Percentiles rank a stretch among this genome's conserved stretches.
Conservation (phyloP, 1,140 invertebrate genomes). For the Chironomus tepperi region DNA sequence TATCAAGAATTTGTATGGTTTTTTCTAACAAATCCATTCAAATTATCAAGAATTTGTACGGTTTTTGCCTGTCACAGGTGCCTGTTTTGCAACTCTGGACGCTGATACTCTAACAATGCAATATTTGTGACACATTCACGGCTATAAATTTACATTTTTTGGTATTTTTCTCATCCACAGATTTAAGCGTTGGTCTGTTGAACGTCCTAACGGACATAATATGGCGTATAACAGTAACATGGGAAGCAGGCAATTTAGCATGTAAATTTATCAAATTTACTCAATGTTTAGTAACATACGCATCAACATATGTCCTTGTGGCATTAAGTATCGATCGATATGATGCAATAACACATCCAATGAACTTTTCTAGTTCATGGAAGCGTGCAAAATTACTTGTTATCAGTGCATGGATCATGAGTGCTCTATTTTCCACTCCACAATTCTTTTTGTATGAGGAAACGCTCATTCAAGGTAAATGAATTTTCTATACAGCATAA, state of each 20-base stretch:
- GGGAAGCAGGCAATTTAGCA: constrained; percentile 77
- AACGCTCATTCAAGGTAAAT: constrained; percentile 59
- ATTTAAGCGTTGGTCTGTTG: constrained; percentile 77
- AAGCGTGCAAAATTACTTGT: constrained; percentile 70
- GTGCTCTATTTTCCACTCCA: constrained; percentile 74
- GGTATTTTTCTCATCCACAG: constrained; percentile 50
- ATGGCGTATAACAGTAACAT: constrained; percentile 76
- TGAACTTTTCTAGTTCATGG: constrained; percentile 88
- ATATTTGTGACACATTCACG: no score
- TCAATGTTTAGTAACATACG: constrained; percentile 78
- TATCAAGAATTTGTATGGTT: no score
- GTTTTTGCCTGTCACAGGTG: no score
- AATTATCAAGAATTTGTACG: no score
- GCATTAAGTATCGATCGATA: constrained; percentile 90
- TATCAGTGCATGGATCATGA: constrained; percentile 71
- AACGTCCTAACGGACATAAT: constrained; percentile 81
- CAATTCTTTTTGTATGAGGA: constrained; percentile 76
- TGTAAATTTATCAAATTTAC: constrained; percentile 80
- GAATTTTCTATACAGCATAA: no score
- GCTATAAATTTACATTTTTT: constrained; percentile 17
- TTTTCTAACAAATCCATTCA: no score
- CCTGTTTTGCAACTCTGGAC: no score
- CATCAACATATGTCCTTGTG: constrained; percentile 89
- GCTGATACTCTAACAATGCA: no score
- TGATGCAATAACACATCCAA: constrained; percentile 88